Percentiles rank a stretch among this genome's conserved stretches.
Evolutionary conservation across 2,797 vertebrate genomes (phyloP).

Genomic region (Hafferia zeledoni): DNA sequence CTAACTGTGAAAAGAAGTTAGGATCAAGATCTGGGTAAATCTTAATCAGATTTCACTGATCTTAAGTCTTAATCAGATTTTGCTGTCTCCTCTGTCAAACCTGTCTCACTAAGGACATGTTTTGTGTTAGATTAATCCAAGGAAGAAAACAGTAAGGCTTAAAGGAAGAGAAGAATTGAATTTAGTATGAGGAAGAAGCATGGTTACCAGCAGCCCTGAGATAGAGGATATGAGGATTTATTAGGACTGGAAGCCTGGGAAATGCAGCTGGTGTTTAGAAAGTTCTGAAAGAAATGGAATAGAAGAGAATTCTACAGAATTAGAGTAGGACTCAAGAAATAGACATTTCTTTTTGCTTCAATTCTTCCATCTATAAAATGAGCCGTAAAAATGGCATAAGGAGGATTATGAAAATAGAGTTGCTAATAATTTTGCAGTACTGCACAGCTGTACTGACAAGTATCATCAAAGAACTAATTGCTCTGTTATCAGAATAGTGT

Average conservation of each 20-base stretch:
- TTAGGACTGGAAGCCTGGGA: not conserved
- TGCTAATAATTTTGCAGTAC: constrained; percentile 15
- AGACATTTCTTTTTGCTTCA: not conserved
- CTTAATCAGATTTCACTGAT: not conserved
- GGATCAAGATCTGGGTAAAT: not conserved
- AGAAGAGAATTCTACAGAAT: not conserved
- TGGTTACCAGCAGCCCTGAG: not conserved
- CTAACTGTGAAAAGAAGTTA: not conserved
- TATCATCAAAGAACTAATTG: not conserved
- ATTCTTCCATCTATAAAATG: not conserved
- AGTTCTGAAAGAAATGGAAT: not conserved
- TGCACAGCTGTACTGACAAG: constrained; percentile 28
- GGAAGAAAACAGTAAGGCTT: not conserved
- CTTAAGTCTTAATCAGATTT: not conserved
- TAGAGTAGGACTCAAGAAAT: not conserved
- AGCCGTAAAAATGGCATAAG: constrained; percentile 13
- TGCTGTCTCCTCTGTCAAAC: not conserved
- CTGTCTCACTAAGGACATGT: not conserved
- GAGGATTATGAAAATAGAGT: constrained; percentile 17
- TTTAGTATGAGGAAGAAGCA: not conserved
- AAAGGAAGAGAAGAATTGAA: not conserved
- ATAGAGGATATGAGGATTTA: not conserved
- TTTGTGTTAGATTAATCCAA: not conserved
- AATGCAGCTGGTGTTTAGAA: not conserved
- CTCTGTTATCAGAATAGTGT: not conserved